These are phyloP conservation scores for Philaethria dido DNA, from an alignment of 2,888 invertebrate species.

Conservation along the genomic window DNA sequence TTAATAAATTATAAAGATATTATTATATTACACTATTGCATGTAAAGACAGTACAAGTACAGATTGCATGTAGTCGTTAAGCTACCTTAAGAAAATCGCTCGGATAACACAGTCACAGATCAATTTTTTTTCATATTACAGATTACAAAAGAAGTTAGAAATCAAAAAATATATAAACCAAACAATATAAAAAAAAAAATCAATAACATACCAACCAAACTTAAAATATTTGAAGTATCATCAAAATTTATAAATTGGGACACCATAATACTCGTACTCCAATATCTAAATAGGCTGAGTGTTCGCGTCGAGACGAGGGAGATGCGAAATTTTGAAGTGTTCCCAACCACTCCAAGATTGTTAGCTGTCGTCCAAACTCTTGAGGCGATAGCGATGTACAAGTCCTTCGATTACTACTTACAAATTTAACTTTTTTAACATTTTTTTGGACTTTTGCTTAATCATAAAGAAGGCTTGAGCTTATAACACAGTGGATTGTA, in stretches of 20 bases:
- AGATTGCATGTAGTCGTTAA: no score
- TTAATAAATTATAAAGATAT: no score
- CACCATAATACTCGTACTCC: slow-evolving; percentile 51
- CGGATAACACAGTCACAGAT: no score
- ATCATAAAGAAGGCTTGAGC: no score
- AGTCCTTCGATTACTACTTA: slow-evolving; percentile 29
- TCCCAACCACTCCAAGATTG: slow-evolving; percentile 54
- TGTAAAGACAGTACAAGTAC: no score
- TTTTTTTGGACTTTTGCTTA: background rate
- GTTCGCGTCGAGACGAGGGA: slow-evolving; percentile 52
- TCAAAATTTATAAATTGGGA: slow-evolving; percentile 49
- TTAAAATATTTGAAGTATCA: slow-evolving; percentile 31
- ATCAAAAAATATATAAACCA: background rate
- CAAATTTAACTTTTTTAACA: slow-evolving; percentile 19
- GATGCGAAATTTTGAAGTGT: slow-evolving; percentile 61
- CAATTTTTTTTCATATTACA: slow-evolving; percentile 21
- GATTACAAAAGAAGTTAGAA: background rate
- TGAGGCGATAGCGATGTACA: slow-evolving; percentile 35
- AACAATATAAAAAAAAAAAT: background rate
- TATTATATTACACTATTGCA: no score
- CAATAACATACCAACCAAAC: slow-evolving; percentile 19
- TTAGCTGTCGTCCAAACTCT: slow-evolving; percentile 59
- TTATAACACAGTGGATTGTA: no score
- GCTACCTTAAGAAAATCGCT: no score
- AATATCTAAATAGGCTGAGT: slow-evolving; percentile 63